These are phyloP conservation scores for Drosophila kanekoi DNA, from an alignment of 2,888 invertebrate genomes.

Conservation along the genomic window DNA sequence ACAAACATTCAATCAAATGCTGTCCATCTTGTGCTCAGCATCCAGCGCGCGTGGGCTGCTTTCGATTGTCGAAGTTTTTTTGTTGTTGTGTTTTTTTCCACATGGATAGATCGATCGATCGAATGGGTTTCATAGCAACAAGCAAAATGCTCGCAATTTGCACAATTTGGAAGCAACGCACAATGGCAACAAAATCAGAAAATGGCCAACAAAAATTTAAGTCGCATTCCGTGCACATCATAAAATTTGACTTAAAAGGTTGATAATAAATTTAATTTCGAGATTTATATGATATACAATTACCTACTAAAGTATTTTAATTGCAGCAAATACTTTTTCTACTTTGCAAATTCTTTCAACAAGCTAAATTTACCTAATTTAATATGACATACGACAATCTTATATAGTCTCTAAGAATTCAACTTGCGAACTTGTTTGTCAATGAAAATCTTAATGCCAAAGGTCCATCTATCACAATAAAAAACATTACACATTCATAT, in stretches of 20 bases:
- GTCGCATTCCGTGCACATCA: slow-evolving; percentile 25
- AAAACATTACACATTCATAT: too few relatives aligned
- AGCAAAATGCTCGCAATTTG: slow-evolving; percentile 23
- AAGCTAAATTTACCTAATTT: too few relatives aligned
- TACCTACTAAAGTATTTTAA: too few relatives aligned
- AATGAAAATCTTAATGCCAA: too few relatives aligned
- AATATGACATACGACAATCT: too few relatives aligned
- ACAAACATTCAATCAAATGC: slow-evolving; percentile 68
- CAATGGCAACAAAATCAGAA: slow-evolving; percentile 29
- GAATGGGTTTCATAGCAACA: slow-evolving; percentile 35
- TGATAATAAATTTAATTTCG: neutral
- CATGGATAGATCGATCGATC: slow-evolving; percentile 26
- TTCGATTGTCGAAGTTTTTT: slow-evolving; percentile 49
- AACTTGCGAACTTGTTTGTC: too few relatives aligned
- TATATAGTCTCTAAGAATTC: too few relatives aligned
- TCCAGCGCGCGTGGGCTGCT: slow-evolving; percentile 56
- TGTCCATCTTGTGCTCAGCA: slow-evolving; percentile 22
- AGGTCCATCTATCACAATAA: too few relatives aligned
- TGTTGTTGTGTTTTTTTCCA: slow-evolving; percentile 12
- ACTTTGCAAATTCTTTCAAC: too few relatives aligned
- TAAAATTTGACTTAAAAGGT: slow-evolving; percentile 18
- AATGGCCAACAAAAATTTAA: slow-evolving; percentile 22
- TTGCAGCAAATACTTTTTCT: neutral
- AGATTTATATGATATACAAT: neutral
- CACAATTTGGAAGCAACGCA: slow-evolving; percentile 42